Percentiles rank a stretch among this genome's conserved stretches.
phyloP scores from a whole-genome alignment of 2,797 vertebrate species.

The Synaphobranchus kaupii region DNA sequence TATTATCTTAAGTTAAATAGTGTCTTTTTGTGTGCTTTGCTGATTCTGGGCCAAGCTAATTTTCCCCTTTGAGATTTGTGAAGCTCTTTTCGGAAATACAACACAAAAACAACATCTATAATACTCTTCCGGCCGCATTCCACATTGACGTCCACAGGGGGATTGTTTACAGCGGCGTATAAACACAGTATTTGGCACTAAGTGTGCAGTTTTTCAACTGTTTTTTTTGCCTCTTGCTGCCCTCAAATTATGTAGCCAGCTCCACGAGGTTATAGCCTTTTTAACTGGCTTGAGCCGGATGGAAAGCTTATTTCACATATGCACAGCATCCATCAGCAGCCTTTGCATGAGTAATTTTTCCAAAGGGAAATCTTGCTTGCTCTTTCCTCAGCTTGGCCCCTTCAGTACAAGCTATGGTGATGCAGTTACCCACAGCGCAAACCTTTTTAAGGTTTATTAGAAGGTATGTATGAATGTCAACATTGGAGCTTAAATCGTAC shows the following conservation, averaged over 20 bases:
- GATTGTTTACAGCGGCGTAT: neutral
- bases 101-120: neutral
- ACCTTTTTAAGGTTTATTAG: neutral
- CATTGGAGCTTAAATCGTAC: neutral
- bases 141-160: neutral
- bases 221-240: neutral
- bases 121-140: neutral
- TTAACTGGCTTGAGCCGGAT: neutral
- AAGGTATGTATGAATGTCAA: neutral
- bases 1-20: neutral
- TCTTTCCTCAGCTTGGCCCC: neutral
- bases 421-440: neutral
- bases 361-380: neutral
- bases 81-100: neutral
- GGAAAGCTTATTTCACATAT: neutral
- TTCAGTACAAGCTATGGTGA: neutral
- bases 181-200: neutral
- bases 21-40: neutral
- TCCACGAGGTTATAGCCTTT: neutral
- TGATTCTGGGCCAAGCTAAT: neutral
- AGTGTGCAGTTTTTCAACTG: neutral
- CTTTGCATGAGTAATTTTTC: neutral
- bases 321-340: neutral
- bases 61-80: conserved; percentile 1
- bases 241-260: neutral